Conservation (phyloP, 2,113 vertebrate genomes). For the Ptychochromis oligacanthus region DNA sequence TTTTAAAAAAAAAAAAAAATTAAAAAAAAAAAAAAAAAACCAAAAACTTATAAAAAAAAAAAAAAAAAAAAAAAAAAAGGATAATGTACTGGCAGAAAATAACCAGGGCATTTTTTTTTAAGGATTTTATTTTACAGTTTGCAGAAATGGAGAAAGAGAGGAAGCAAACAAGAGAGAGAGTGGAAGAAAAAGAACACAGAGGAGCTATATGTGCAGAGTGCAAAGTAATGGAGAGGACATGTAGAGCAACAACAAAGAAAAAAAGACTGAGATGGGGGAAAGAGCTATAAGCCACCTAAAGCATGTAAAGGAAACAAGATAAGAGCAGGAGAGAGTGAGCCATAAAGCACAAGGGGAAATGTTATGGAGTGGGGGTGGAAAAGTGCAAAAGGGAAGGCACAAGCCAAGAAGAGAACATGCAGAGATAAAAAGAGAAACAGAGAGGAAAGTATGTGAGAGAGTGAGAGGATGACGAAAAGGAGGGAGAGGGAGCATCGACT, state of each 20-base stretch:
- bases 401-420: slow-evolving; percentile 43
- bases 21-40: too few relatives aligned
- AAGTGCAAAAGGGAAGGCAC: slow-evolving; percentile 13
- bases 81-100: too few relatives aligned
- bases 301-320: slow-evolving; percentile 43
- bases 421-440: slow-evolving; percentile 53
- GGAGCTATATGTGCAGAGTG: slow-evolving; percentile 28
- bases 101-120: too few relatives aligned
- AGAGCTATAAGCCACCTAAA: slow-evolving; percentile 38
- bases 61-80: too few relatives aligned
- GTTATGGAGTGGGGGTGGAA: neutral
- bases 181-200: slow-evolving; percentile 9
- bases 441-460: neutral
- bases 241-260: slow-evolving; percentile 18
- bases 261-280: slow-evolving; percentile 21
- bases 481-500: slow-evolving; percentile 19
- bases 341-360: slow-evolving; percentile 36
- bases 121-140: too few relatives aligned
- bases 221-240: slow-evolving; percentile 48
- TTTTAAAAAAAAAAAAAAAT: too few relatives aligned
- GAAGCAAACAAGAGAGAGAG: neutral
- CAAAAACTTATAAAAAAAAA: too few relatives aligned
- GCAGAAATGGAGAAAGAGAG: neutral
- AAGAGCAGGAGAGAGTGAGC: slow-evolving; percentile 31
- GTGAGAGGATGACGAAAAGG: neutral